phyloP scores from a whole-genome alignment of 2,113 vertebrate genomes.

The Myotis brandtii region DNA sequence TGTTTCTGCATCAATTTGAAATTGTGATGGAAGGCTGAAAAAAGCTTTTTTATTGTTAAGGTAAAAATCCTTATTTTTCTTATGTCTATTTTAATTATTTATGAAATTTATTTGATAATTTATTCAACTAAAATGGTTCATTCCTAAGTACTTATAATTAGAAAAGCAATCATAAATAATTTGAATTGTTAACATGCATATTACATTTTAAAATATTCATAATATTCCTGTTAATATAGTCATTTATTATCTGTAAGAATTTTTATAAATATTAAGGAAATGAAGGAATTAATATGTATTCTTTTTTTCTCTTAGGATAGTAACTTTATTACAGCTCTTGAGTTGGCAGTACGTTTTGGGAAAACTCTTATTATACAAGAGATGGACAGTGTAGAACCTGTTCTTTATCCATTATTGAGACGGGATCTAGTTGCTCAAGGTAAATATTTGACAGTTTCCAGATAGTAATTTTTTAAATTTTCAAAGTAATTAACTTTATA shows the following conservation, averaged over 20 bases:
- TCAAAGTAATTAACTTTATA: not conserved
- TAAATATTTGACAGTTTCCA: slow-evolving; percentile 77
- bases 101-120: slow-evolving; percentile 43
- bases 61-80: slow-evolving; percentile 42
- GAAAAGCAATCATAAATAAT: slow-evolving; percentile 35
- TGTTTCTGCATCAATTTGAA: not conserved
- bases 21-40: slow-evolving; percentile 20
- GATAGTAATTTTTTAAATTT: not conserved
- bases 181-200: not conserved
- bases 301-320: slow-evolving; percentile 88
- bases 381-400: slow-evolving; percentile 96
- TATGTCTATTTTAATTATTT: slow-evolving; percentile 44
- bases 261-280: slow-evolving; percentile 43
- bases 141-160: not conserved
- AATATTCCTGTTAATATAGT: not conserved
- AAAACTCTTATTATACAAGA: slow-evolving; percentile 98
- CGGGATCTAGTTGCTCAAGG: slow-evolving; percentile 96
- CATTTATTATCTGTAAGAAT: not conserved
- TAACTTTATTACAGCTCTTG: slow-evolving; percentile 95
- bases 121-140: slow-evolving; percentile 13
- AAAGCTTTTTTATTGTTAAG: not conserved
- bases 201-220: slow-evolving; percentile 34
- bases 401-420: slow-evolving; percentile 95
- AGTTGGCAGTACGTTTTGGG: slow-evolving; percentile 97
- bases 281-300: not conserved